Evolutionary conservation across 1,140 invertebrate species (phyloP), one percentile per base, ranked within the genome.

Genomic region (Chlorops oryzae): DNA sequence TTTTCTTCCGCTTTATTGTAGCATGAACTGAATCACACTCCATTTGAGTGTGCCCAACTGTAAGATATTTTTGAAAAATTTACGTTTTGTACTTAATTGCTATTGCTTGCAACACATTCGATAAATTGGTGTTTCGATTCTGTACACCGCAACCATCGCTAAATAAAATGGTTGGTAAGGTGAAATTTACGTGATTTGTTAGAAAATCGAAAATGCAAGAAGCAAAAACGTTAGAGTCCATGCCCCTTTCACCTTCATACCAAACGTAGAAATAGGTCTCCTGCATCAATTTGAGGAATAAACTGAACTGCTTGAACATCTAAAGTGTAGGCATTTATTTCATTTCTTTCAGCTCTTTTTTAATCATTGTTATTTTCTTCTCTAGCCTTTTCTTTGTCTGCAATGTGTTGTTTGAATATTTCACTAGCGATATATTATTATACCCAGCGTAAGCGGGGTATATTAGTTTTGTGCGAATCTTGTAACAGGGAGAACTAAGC

Each of bases 41-140:
- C 66, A 74, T 75, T 47, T 73, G 70, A 17, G 69, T 74, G 47
- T 75, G 73, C 6, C 73, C 73, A 25, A 56, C 57, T 54, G 68
- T 65, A 13, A 75, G 51, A 57, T 57, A 74, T 52, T 74, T 75
- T 53, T 74, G 73, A 17, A 45, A 55, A 44, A 75, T 69, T 1
- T 40, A 54, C 17, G 69, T 55, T 6, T 62, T 57, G 20, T 47
- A 54, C 44, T 54, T 58, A 21, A 35, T 44, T 21, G 63, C 56
- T 22, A 67, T 57, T 25, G 50, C 35, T 10, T 63, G 34, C 20
- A 73, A 48, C 3, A 64, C 63, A 61, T 73, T 74, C 9, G 62
- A 46, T 21, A 75, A 20, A 6, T 58, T 56, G 12, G 37, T 34
- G 45, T 72, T 74, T 12, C 70, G 47, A 40, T 72, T 74, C 56